These are phyloP conservation scores for Pemphigus obesinymphae DNA, from an alignment of 1,140 invertebrate species.

Conservation along the genomic window DNA sequence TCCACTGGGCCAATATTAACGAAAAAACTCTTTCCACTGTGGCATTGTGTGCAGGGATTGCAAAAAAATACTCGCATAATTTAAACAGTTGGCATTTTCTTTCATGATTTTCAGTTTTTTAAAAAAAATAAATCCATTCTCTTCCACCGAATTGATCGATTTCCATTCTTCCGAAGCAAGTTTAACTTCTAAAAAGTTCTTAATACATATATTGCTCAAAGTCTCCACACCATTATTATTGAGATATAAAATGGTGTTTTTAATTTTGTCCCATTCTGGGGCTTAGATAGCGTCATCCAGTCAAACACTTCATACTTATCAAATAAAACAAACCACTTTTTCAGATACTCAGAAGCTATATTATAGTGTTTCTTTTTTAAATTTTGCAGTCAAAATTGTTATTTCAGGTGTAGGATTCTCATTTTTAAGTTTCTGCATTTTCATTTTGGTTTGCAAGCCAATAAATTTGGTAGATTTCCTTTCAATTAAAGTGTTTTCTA, in stretches of 20 bases:
- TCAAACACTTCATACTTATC: no score
- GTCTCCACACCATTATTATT: neutral
- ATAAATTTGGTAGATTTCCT: no score
- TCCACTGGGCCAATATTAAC: no score
- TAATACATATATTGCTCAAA: constrained; percentile 6
- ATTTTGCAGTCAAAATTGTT: no score
- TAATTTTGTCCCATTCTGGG: neutral
- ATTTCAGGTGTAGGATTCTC: no score
- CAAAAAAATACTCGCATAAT: neutral
- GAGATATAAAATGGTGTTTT: neutral
- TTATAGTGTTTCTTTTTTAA: neutral
- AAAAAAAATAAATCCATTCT: neutral
- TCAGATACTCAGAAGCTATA: neutral
- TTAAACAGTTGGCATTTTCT: neutral
- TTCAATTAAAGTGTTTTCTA: no score
- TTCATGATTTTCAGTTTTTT: neutral
- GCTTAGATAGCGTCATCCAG: neutral
- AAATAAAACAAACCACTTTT: neutral
- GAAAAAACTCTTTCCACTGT: constrained; percentile 6
- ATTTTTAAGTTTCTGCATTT: no score
- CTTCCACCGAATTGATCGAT: neutral
- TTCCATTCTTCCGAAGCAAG: neutral
- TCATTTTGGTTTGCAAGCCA: no score
- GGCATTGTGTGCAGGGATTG: neutral
- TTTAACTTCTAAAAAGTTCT: no score